A percentile compares a stretch with the other conserved stretches of the same genome.
Conservation (phyloP, 2,797 vertebrate genomes). For the Yasuhikotakia modesta region DNA sequence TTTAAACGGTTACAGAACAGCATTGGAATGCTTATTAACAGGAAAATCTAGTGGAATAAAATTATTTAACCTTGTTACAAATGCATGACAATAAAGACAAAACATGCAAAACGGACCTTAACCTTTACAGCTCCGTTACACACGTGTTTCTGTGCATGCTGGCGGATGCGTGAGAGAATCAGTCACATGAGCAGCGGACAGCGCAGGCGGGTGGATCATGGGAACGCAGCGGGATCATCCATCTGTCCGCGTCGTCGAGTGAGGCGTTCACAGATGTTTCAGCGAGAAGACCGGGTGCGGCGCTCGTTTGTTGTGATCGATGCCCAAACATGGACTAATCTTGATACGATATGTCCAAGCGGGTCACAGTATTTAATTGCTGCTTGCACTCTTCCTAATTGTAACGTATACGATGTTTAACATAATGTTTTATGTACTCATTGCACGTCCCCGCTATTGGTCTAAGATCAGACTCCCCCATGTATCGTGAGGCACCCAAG, state of each 20-base stretch:
- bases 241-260: constrained; percentile 34
- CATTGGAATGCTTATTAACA: no score
- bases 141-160: background rate
- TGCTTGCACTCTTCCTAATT: background rate
- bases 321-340: constrained; percentile 1
- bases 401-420: background rate
- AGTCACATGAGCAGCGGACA: background rate
- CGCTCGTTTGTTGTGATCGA: background rate
- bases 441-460: background rate
- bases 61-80: no score
- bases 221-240: constrained; percentile 23
- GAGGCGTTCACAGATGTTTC: constrained; percentile 25
- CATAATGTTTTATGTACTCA: background rate
- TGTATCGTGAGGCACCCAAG: constrained; percentile 7
- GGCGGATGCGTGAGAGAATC: background rate
- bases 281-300: background rate
- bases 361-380: background rate
- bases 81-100: background rate
- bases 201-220: constrained; percentile 8
- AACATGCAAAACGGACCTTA: background rate
- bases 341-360: no score
- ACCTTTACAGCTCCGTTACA: background rate
- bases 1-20: no score
- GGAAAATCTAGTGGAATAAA: no score
- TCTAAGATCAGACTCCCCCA: constrained; percentile 20